Evolutionary conservation across 2,797 vertebrate species (phyloP).

Genomic region (Sarcophilus harrisii): DNA sequence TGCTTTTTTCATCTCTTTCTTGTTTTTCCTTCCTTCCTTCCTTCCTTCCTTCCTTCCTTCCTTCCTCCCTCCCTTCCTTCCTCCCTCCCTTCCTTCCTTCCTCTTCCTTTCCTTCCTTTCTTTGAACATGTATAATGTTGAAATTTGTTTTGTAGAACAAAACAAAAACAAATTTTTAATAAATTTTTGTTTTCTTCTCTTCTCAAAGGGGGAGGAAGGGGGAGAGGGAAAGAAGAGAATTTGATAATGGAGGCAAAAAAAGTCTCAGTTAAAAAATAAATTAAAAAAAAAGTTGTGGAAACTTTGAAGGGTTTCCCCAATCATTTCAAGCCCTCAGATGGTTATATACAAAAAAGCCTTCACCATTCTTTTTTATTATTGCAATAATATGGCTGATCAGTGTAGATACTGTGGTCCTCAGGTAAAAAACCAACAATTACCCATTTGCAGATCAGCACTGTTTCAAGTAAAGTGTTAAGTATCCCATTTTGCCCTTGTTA

Average conservation of each 20-base stretch:
- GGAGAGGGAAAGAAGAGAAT: background rate
- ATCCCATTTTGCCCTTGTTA: conserved; percentile 32
- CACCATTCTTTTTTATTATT: background rate
- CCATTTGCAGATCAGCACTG: background rate
- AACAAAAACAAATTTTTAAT: background rate
- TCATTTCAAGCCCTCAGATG: background rate
- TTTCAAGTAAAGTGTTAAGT: conserved; percentile 31
- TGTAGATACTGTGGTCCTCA: background rate
- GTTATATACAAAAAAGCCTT: background rate
- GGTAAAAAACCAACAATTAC: conserved; percentile 6
- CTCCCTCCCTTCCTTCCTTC: background rate
- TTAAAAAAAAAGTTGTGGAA: background rate
- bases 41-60: no score
- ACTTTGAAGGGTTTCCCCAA: background rate
- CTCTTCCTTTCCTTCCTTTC: no score
- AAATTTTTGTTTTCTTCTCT: background rate
- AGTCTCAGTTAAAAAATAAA: background rate
- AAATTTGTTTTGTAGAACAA: background rate
- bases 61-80: no score
- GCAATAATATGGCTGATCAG: background rate
- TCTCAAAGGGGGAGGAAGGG: background rate
- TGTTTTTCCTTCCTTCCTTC: background rate
- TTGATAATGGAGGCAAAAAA: background rate
- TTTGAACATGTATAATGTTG: background rate
- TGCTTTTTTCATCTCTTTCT: background rate